Conservation (phyloP, 23 tunicate genomes). For the Pegea sp. region DNA sequence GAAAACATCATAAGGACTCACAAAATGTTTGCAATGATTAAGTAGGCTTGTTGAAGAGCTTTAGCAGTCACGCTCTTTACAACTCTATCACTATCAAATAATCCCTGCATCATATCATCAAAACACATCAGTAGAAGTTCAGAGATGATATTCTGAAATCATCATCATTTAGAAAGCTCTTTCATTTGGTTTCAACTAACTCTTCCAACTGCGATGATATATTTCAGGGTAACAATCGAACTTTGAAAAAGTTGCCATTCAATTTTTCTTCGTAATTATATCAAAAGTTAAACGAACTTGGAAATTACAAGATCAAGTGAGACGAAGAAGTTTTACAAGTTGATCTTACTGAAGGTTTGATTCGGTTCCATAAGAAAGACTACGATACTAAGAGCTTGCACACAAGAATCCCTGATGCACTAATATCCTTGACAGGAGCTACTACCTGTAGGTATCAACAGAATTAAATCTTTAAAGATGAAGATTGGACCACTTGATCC, state of each 20-base stretch:
- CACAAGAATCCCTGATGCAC: conserved; percentile 95
- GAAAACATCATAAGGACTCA: background rate
- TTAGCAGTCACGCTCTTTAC: conserved; percentile 80
- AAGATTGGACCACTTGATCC: conserved; percentile 63
- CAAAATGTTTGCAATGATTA: conserved; percentile 5
- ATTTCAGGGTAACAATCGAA: conserved; percentile 57
- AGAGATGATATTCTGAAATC: conserved; percentile 35
- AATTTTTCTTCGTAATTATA: no score
- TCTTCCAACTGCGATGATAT: conserved; percentile 49
- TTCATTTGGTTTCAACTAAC: conserved; percentile 1
- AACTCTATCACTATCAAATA: conserved; percentile 55
- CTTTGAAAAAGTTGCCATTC: conserved; percentile 88
- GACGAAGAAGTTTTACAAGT: no score
- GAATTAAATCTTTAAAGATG: background rate
- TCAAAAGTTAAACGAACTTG: conserved; percentile 27
- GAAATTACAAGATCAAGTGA: no score
- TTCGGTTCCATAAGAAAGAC: conserved; percentile 10
- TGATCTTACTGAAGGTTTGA: conserved; percentile 17
- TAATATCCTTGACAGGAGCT: conserved; percentile 87
- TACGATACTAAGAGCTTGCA: conserved; percentile 65
- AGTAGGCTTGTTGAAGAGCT: conserved; percentile 25
- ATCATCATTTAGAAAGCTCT: background rate
- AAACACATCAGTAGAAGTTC: conserved; percentile 16
- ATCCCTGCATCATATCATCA: conserved; percentile 24
- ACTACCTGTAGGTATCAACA: conserved; percentile 43